Base-by-base conservation (phyloP, 2,888 invertebrate species). In the Diaphora mendica region DNA sequence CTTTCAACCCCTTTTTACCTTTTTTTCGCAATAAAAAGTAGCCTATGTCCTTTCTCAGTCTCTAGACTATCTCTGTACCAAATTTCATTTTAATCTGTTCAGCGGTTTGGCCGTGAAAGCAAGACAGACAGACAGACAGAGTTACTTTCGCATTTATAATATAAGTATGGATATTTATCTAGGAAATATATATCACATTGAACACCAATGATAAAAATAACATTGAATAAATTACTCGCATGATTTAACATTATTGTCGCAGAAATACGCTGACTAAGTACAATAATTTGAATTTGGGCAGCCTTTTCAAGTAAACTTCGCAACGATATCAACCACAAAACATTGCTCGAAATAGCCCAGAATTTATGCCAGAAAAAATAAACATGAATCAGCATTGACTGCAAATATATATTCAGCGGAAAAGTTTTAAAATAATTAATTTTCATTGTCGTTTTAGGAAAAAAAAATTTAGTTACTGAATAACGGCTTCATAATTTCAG, bases 201-300 rank as follows among this genome's bases (percentile, higher is more conserved):
- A 59, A 59, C 3, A n/a, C n/a, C 3, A 55, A 23, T 51, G 11
- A 26, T 26, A 26, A 59, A 26, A 26, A 59, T 59, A 3, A 59
- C 11, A 59, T 59, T 59, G 8, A 59, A 59, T 62, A 62, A 26
- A 30, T 30, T 62, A 30, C 26, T 62, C 15, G 62, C 74, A 78
- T 86, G 82, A 84, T 85, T 86, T 85, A 30, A 62, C 15, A 62
- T 30, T 30, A 62, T 15, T 1, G n/a, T 55, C 23, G 23, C 9
- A n/a, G 9, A n/a, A 55, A 55, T 55, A 55, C 51, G 51, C 51
- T n/a, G 23, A 55, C 51, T 55, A 55, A 55, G n/a, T 23, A n/a
- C 11, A n/a, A 30, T 62, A 62, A 17, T 62, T 62, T 71, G 73
- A 62, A 66, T 77, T 68, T 73, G 72, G 68, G 64, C 77, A 68